Conservation (phyloP, 2,113 vertebrate species). For the Glareola pratincola region DNA sequence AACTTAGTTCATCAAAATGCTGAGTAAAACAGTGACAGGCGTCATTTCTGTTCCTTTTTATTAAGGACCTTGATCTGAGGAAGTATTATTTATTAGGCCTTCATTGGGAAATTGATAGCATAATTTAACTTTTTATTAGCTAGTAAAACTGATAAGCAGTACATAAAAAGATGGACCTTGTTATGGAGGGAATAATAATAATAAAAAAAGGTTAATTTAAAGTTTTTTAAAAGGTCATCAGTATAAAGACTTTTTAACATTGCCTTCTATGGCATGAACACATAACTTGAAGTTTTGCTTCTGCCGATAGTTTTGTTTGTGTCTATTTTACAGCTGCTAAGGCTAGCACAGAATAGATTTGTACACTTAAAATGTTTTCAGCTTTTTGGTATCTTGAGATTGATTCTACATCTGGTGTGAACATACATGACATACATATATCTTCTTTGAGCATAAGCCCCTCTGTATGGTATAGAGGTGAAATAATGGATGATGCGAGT, state of each 20-base stretch:
- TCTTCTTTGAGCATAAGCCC: not conserved
- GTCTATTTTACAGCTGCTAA: not conserved
- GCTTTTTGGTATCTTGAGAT: not conserved
- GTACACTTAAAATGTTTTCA: not conserved
- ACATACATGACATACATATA: rapidly evolving
- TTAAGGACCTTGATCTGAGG: not conserved
- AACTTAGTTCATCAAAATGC: not conserved
- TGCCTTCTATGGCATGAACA: not conserved
- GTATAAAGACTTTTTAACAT: not conserved
- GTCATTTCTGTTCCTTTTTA: not conserved
- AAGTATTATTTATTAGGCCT: conserved; percentile 48
- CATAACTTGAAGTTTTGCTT: not conserved
- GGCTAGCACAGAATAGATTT: not conserved
- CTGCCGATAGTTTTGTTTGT: not conserved
- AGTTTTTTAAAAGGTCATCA: conserved; percentile 29
- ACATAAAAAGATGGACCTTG: conserved; percentile 41
- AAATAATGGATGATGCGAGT: not conserved
- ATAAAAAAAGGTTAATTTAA: conserved; percentile 26
- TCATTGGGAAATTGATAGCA: conserved; percentile 32
- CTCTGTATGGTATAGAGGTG: not conserved
- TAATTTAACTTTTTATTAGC: conserved; percentile 47
- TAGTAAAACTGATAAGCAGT: conserved; percentile 55
- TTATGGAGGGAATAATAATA: conserved; percentile 7
- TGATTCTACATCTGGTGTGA: not conserved
- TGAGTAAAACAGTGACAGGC: not conserved